These are phyloP conservation scores for Erythrolamprus reginae DNA, from an alignment of 2,113 vertebrate genomes.

Conservation along the genomic window DNA sequence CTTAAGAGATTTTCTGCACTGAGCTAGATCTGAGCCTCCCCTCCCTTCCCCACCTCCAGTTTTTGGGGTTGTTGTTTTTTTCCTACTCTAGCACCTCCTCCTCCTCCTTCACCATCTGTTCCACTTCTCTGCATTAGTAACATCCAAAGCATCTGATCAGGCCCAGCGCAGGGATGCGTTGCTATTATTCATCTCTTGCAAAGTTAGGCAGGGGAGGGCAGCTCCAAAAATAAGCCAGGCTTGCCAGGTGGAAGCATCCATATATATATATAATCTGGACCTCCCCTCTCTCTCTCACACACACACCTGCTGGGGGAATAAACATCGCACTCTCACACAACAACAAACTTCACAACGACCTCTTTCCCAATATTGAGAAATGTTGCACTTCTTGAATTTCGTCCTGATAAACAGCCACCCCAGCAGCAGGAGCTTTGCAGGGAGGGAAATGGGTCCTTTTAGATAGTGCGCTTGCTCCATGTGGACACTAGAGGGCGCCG, in stretches of 20 bases:
- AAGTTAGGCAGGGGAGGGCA: background rate
- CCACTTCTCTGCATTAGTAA: background rate
- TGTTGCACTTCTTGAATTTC: background rate
- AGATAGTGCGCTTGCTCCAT: background rate
- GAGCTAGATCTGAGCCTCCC: background rate
- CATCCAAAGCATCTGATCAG: background rate
- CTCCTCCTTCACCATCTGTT: background rate
- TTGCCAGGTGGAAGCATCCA: background rate
- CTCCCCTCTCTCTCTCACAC: too few species aligned
- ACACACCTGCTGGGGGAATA: background rate
- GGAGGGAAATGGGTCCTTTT: background rate
- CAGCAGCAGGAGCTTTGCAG: background rate
- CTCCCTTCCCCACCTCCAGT: background rate
- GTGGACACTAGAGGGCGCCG: background rate
- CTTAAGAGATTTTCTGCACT: background rate
- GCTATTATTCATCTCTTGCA: background rate
- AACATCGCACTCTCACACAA: background rate
- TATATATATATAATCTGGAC: background rate
- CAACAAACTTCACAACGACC: background rate
- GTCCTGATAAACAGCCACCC: background rate
- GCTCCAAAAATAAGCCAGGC: background rate
- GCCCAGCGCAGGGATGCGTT: background rate
- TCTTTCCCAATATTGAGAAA: background rate
- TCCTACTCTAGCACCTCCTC: background rate
- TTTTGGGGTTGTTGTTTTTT: background rate